These are phyloP conservation scores for Caenorhabditis uteleia DNA, from an alignment of 2,888 invertebrate genomes.

Conservation along the genomic window DNA sequence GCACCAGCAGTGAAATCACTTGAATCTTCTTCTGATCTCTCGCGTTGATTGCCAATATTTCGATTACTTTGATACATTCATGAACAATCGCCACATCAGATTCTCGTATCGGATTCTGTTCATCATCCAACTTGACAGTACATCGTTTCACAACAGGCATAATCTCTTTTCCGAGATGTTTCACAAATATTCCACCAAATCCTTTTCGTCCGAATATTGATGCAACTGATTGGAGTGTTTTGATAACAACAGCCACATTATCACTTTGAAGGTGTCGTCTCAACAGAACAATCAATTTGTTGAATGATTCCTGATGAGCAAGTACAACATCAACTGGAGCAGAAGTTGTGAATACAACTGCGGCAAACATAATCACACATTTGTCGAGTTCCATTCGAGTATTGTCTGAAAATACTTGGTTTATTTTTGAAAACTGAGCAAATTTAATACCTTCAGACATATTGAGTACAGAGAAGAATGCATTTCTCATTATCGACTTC, in stretches of 20 bases:
- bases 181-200: conserved; percentile 71
- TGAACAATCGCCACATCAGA: conserved; percentile 79
- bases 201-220: conserved; percentile 81
- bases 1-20: conserved; percentile 86
- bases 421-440: background rate
- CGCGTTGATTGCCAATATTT: conserved; percentile 80
- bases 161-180: conserved; percentile 34
- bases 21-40: conserved; percentile 79
- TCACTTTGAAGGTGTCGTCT: conserved; percentile 40
- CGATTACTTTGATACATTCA: conserved; percentile 80
- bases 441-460: conserved; percentile 74
- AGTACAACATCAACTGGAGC: conserved; percentile 75
- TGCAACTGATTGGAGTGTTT: conserved; percentile 81
- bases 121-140: conserved; percentile 9
- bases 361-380: conserved; percentile 84
- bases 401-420: conserved; percentile 32
- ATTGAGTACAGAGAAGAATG: conserved; percentile 87
- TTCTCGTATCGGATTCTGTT: conserved; percentile 72
- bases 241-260: conserved; percentile 76
- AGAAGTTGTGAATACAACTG: conserved; percentile 85
- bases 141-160: conserved; percentile 24
- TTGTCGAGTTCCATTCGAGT: conserved; percentile 75
- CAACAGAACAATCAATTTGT: conserved; percentile 35
- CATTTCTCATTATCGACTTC: conserved; percentile 84
- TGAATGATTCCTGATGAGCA: conserved; percentile 44